Percentiles rank a stretch among this genome's conserved stretches.
phyloP scores from a whole-genome alignment of 2,113 vertebrate species.

The Laticauda colubrina region DNA sequence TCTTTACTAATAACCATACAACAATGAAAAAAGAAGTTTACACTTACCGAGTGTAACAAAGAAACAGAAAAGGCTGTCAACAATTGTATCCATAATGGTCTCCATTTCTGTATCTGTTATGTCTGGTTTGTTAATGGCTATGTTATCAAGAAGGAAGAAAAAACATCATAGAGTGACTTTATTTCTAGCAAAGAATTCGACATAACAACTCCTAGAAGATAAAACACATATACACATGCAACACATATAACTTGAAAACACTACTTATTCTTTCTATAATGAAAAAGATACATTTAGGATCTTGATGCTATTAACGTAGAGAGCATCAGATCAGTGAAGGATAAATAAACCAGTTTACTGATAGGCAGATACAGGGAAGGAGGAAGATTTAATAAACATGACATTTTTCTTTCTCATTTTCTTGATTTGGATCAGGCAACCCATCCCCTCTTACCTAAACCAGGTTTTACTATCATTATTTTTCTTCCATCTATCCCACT shows the following conservation, averaged over 20 bases:
- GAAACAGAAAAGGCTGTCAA: conserved; percentile 98
- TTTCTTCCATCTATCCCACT: neutral
- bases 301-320: neutral
- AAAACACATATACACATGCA: neutral
- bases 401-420: neutral
- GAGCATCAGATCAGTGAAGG: neutral
- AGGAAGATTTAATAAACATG: neutral
- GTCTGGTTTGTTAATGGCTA: conserved; percentile 92
- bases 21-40: neutral
- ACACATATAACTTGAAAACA: accelerated
- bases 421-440: neutral
- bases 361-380: neutral
- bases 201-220: neutral
- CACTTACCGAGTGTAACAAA: conserved; percentile 96
- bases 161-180: neutral
- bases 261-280: neutral
- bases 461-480: neutral
- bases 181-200: neutral
- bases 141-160: conserved; percentile 30
- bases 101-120: conserved; percentile 97
- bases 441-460: neutral
- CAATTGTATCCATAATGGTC: conserved; percentile 96
- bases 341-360: neutral
- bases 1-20: neutral
- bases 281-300: neutral